phyloP scores from a whole-genome alignment of 2,113 vertebrate genomes.

The Taxidea taxus region DNA sequence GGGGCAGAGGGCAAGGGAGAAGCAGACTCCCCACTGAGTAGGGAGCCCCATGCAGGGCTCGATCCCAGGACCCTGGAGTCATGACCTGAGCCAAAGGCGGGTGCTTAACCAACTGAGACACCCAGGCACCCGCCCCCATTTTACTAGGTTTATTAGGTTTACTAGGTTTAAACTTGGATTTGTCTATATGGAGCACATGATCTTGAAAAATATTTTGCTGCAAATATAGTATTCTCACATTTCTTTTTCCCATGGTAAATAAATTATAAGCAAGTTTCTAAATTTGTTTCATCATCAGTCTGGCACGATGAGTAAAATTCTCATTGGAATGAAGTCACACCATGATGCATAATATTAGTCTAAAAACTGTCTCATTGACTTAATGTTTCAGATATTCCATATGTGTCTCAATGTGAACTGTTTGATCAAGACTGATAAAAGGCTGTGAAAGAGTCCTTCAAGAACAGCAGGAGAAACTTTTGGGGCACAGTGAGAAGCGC shows the following conservation, averaged over 20 bases:
- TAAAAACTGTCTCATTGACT: not conserved
- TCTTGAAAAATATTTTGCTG: conserved; percentile 3
- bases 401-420: not conserved
- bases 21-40: too few species aligned
- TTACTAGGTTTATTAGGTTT: not conserved
- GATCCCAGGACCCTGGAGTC: not conserved
- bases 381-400: not conserved
- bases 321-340: not conserved
- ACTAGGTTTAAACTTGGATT: not conserved
- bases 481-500: not conserved
- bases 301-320: not conserved
- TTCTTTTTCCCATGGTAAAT: not conserved
- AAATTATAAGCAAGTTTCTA: conserved; percentile 19
- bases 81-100: not conserved
- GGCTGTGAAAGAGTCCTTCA: not conserved
- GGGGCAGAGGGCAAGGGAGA: not conserved
- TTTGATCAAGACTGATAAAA: not conserved
- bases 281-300: not conserved
- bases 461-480: not conserved
- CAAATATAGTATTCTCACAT: not conserved
- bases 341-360: not conserved
- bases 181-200: not conserved
- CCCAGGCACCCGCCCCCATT: not conserved
- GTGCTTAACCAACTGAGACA: not conserved
- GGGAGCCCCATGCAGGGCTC: too few species aligned